Evolutionary conservation across 2,888 invertebrate genomes (phyloP).

Genomic region (Mellilla xanthometata): DNA sequence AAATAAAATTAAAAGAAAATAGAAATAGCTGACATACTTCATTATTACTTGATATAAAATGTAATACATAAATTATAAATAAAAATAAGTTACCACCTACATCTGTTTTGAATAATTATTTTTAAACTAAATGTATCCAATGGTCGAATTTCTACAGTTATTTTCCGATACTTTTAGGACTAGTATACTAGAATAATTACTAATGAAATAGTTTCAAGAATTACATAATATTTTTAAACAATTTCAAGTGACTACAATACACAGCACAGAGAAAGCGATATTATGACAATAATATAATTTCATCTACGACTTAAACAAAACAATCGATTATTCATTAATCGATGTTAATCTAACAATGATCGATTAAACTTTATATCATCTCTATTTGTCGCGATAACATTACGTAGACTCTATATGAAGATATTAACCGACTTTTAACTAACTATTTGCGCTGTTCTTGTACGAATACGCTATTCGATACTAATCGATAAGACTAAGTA

Average conservation of each 20-base stretch:
- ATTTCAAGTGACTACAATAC: conserved; percentile 13
- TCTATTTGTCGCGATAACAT: conserved; percentile 6
- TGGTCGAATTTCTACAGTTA: conserved; percentile 15
- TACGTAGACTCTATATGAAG: conserved; percentile 21
- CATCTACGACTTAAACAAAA: conserved; percentile 4
- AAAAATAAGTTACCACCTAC: conserved; percentile 24
- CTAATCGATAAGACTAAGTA: conserved; percentile 12
- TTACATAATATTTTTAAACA: conserved; percentile 11
- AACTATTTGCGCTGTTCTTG: conserved; percentile 17
- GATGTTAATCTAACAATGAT: background rate
- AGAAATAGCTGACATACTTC: conserved; percentile 28
- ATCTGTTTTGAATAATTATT: conserved; percentile 31
- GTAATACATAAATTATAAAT: conserved; percentile 16
- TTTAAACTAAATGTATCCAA: conserved; percentile 27
- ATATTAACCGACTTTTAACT: conserved; percentile 14
- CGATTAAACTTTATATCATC: background rate
- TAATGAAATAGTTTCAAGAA: conserved; percentile 16
- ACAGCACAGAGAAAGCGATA: conserved; percentile 21
- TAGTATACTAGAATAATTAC: conserved; percentile 6
- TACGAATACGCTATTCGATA: conserved; percentile 9
- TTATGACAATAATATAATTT: conserved; percentile 12
- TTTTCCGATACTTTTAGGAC: conserved; percentile 5
- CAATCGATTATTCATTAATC: conserved; percentile 5
- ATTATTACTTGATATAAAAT: conserved; percentile 16
- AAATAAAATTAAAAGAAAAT: conserved; percentile 38